A percentile compares a stretch with the other conserved stretches of the same genome.
These are phyloP conservation scores for Phoxinus phoxinus DNA, from an alignment of 2,113 vertebrate genomes.

Conservation along the genomic window DNA sequence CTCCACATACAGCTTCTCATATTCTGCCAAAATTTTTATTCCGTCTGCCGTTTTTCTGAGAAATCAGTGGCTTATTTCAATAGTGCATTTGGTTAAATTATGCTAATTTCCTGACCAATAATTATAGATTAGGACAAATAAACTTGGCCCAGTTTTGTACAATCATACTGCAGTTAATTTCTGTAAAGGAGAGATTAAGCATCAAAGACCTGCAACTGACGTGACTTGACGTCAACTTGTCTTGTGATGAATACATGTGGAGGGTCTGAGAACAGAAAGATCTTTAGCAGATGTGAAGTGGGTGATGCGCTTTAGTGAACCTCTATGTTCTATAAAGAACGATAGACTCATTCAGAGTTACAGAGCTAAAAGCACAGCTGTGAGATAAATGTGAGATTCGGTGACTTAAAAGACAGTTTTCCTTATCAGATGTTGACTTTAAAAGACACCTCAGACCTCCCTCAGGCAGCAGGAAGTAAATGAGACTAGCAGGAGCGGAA, in stretches of 20 bases:
- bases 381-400: conserved; percentile 7
- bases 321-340: conserved; percentile 7
- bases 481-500: neutral
- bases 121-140: too few relatives aligned
- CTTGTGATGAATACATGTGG: neutral
- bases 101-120: too few relatives aligned
- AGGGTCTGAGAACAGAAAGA: conserved; percentile 4
- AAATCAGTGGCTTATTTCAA: too few relatives aligned
- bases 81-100: too few relatives aligned
- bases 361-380: conserved; percentile 1
- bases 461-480: neutral
- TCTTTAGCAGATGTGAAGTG: conserved; percentile 9
- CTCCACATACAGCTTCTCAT: too few relatives aligned
- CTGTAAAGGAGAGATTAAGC: neutral
- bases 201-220: neutral
- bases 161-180: neutral
- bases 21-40: too few relatives aligned
- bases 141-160: too few relatives aligned
- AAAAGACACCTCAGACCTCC: conserved; percentile 23
- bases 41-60: too few relatives aligned
- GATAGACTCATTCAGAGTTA: conserved; percentile 19
- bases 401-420: conserved; percentile 21
- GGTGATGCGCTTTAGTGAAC: neutral
- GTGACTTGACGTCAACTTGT: neutral
- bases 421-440: conserved; percentile 28